Evolutionary conservation across 2,888 invertebrate genomes (phyloP), one percentile per base, ranked within the genome.

Genomic region (Junonia oenone): DNA sequence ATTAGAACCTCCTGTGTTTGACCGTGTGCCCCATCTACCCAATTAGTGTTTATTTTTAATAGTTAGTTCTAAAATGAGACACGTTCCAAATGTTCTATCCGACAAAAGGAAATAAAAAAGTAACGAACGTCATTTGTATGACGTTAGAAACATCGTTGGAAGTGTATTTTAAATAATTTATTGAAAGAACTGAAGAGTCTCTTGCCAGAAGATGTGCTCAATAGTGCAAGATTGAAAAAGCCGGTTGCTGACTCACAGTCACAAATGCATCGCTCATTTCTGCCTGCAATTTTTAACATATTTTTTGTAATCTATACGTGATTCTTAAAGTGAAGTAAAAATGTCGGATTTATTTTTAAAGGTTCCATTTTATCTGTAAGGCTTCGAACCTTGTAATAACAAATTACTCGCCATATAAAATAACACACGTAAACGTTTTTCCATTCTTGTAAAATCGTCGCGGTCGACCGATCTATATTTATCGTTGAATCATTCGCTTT

Each of bases 401-500:
- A 33, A 33, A 33, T 33, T 33, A 33, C n/a, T 2, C 38, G n/a
- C 19, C 6, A 11, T 19, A 40, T 40, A 40, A 19, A 19, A 40
- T 19, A 11, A 40, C 19, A 6, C 19, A 19, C 5, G 19, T 33
- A 22, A 13, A 22, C 9, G 38, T 58, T 55, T 49, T 58, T 55
- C 55, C 52, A 61, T 58, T 43, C 49, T 57, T 50, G 55, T 60
- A 50, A 52, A 61, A 59, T 22, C 14, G 6, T 37, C 40, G 51
- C 43, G 43, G 48, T 54, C 56, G 14, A 26, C 38, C 48, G 37
- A 46, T 56, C 63, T 62, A 58, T 58, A 58, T 61, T 52, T 58
- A 58, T 49, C 52, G 52, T 38, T 62, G 62, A 62, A 50, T 56
- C 61, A 61, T 56, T 35, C 46, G 31, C 27, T 35, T 51, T 56